phyloP scores from a whole-genome alignment of 2,797 vertebrate genomes.

The Cygnus olor region DNA sequence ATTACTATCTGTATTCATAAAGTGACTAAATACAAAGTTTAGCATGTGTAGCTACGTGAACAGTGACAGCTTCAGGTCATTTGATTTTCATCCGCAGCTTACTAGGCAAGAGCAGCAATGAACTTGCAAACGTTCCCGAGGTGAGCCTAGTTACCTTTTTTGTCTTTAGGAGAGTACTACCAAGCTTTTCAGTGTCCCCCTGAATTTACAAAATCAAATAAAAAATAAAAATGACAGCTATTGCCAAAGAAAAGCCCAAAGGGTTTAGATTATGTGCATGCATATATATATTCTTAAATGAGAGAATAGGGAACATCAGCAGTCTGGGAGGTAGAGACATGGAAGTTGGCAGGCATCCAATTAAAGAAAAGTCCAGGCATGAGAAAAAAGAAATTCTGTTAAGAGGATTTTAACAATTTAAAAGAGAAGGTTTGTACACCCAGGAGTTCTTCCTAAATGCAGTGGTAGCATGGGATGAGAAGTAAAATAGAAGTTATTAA shows the following conservation, averaged over 20 bases:
- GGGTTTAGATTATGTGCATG: background rate
- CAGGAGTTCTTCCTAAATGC: background rate
- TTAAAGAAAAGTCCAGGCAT: background rate
- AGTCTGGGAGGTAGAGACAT: conserved; percentile 9
- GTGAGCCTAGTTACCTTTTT: background rate
- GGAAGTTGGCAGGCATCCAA: conserved; percentile 9
- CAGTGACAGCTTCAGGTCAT: background rate
- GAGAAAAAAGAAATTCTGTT: conserved; percentile 7
- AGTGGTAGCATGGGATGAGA: background rate
- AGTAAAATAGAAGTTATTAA: background rate
- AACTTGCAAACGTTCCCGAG: background rate
- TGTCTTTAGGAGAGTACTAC: background rate
- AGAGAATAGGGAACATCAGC: background rate
- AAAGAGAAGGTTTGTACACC: background rate
- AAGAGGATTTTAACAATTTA: background rate
- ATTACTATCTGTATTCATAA: background rate
- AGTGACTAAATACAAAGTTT: conserved; percentile 1
- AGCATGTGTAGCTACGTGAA: background rate
- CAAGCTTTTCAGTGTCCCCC: background rate
- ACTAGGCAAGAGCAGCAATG: background rate
- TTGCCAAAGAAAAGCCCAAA: background rate
- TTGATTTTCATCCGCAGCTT: conserved; percentile 22
- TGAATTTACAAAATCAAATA: background rate
- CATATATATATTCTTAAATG: background rate
- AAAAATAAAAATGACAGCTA: background rate